Percentiles rank a stretch among this genome's conserved stretches.
phyloP scores from a whole-genome alignment of 2,797 vertebrate genomes.

The Artibeus lituratus region DNA sequence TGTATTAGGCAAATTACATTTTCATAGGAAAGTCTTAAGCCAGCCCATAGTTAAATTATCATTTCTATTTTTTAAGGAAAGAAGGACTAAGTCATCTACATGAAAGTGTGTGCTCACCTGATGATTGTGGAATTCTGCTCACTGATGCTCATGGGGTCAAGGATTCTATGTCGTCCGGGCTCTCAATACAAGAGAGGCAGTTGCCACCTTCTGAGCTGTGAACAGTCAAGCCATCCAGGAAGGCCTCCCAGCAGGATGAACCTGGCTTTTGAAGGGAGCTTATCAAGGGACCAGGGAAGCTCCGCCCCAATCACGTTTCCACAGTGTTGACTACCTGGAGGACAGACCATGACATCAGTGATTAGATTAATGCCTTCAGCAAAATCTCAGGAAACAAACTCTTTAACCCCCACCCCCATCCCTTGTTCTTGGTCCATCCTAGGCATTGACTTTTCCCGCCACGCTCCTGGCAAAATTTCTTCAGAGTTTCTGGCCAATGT shows the following conservation, averaged over 20 bases:
- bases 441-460: background rate
- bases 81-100: background rate
- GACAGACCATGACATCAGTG: no score
- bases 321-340: no score
- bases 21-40: background rate
- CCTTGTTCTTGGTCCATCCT: background rate
- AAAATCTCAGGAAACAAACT: background rate
- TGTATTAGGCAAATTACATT: background rate
- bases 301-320: background rate
- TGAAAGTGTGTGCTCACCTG: background rate
- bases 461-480: background rate
- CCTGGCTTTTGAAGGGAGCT: background rate
- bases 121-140: background rate
- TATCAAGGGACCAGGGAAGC: background rate
- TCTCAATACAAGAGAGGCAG: background rate
- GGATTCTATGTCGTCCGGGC: background rate
- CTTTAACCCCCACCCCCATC: background rate
- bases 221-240: background rate
- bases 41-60: background rate
- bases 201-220: background rate
- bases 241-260: background rate
- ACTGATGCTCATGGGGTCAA: background rate
- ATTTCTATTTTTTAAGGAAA: background rate
- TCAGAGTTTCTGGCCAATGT: background rate
- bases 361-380: no score